Evolutionary conservation across 2,797 vertebrate genomes (phyloP).

Genomic region (Ctenochaetus hawaiiensis): DNA sequence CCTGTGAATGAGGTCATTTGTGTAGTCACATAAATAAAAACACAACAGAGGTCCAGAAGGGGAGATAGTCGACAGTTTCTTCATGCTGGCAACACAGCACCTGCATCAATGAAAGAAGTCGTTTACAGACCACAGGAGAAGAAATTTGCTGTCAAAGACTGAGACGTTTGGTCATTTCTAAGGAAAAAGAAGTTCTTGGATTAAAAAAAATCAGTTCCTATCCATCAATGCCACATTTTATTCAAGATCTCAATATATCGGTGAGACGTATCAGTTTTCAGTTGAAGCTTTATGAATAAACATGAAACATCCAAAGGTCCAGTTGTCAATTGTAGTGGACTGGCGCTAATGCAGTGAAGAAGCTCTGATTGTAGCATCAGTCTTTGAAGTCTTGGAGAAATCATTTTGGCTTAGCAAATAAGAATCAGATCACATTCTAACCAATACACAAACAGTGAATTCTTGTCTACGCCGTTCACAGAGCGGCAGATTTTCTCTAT

Average conservation of each 20-base stretch:
- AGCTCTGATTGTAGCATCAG: slow-evolving; percentile 14
- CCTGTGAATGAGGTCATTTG: too few species aligned
- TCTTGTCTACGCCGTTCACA: slow-evolving; percentile 56
- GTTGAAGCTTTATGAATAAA: background rate
- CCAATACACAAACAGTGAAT: slow-evolving; percentile 63
- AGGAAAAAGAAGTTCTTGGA: background rate
- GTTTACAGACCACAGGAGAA: slow-evolving; percentile 44
- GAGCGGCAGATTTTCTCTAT: slow-evolving; percentile 59
- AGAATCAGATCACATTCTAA: slow-evolving; percentile 44
- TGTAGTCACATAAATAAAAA: too few species aligned
- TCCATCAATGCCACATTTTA: slow-evolving; percentile 7
- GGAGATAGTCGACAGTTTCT: too few species aligned
- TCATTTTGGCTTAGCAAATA: slow-evolving; percentile 51
- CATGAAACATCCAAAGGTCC: background rate
- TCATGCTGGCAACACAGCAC: slow-evolving; percentile 39
- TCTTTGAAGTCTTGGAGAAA: slow-evolving; percentile 54
- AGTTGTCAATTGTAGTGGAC: background rate
- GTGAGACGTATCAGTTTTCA: slow-evolving; percentile 3
- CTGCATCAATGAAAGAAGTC: slow-evolving; percentile 49
- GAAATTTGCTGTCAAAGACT: slow-evolving; percentile 11
- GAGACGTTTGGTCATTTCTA: background rate
- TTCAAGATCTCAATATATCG: slow-evolving; percentile 3
- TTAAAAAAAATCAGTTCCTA: background rate
- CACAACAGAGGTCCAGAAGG: too few species aligned
- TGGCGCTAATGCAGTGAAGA: background rate